Conservation (phyloP, 2,888 invertebrate species). For the Myopa testacea region DNA sequence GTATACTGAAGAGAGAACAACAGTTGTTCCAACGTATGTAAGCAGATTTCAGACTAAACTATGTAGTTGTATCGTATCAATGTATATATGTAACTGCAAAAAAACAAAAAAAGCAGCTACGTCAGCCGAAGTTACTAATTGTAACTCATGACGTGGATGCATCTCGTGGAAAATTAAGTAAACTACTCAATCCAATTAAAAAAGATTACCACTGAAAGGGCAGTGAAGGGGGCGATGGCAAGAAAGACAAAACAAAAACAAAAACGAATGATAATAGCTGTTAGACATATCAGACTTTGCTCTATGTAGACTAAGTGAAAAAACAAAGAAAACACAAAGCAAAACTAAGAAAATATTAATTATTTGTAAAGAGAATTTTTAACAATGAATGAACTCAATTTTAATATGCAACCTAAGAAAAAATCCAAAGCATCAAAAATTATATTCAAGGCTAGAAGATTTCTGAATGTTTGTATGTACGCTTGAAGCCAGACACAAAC, state of each 20-base stretch:
- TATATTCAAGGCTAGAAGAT: not conserved
- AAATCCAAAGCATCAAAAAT: slow-evolving; percentile 15
- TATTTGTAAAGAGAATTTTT: slow-evolving; percentile 21
- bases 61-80: not conserved
- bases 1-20: no score
- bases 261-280: slow-evolving; percentile 68
- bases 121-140: not conserved
- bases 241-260: slow-evolving; percentile 24
- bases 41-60: no score
- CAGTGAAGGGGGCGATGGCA: no score
- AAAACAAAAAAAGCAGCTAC: not conserved
- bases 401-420: slow-evolving; percentile 33
- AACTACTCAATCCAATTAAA: no score
- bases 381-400: slow-evolving; percentile 17
- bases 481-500: not conserved
- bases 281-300: slow-evolving; percentile 68
- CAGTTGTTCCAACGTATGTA: no score
- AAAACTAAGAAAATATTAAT: slow-evolving; percentile 25
- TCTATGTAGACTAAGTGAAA: slow-evolving; percentile 51
- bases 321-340: not conserved
- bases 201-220: no score
- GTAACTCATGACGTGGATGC: not conserved
- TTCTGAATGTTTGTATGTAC: slow-evolving; percentile 33
- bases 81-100: not conserved
- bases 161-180: no score